These are phyloP conservation scores for Cherax destructor DNA, from an alignment of 1,140 invertebrate genomes.

Conservation along the genomic window DNA sequence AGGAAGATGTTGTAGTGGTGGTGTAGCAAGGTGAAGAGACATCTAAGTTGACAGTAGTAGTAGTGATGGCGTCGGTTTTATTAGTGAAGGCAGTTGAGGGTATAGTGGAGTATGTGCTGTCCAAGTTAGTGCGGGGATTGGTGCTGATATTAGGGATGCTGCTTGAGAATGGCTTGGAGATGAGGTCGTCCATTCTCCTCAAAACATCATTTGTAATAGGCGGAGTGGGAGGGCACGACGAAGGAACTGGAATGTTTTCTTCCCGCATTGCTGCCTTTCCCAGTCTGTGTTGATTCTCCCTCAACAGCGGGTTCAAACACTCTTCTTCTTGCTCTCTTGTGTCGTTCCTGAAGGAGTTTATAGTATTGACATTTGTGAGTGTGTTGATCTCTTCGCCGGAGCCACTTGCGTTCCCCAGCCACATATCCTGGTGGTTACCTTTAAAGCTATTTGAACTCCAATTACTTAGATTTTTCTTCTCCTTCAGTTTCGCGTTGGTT, in stretches of 20 bases:
- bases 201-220: conserved; percentile 20
- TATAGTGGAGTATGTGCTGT: background rate
- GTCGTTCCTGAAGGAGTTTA: conserved; percentile 18
- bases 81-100: background rate
- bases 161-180: conserved; percentile 29
- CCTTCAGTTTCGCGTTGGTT: conserved; percentile 9
- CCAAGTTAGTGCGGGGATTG: background rate
- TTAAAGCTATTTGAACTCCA: background rate
- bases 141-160: conserved; percentile 37
- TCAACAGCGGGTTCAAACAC: conserved; percentile 27
- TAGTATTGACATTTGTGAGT: conserved; percentile 12
- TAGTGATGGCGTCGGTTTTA: background rate
- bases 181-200: conserved; percentile 51
- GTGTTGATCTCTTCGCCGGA: conserved; percentile 31
- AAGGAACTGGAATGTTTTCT: background rate
- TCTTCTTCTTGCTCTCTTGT: conserved; percentile 12
- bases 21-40: background rate
- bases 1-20: background rate
- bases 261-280: background rate
- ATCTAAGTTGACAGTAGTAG: background rate
- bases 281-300: background rate
- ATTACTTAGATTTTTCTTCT: background rate
- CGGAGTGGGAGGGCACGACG: conserved; percentile 10
- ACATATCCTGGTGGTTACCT: background rate
- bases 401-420: conserved; percentile 18